Conservation (phyloP, 1,140 invertebrate genomes). For the Hylaeus anthracinus region DNA sequence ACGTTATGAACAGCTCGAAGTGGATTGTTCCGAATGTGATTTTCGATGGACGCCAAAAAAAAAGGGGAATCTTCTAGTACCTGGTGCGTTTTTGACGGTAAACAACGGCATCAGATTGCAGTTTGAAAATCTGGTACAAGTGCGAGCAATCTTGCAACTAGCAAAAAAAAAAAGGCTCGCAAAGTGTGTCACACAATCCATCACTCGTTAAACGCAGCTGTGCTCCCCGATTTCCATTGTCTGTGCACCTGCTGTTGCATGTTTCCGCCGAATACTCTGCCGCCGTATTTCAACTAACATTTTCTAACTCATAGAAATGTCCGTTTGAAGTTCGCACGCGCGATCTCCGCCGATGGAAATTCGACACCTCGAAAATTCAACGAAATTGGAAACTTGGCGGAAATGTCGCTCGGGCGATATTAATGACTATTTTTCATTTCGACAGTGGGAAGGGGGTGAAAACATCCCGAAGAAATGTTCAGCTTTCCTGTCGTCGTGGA, state of each 20-base stretch:
- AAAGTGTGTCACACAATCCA: slow-evolving; percentile 49
- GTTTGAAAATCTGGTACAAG: slow-evolving; percentile 49
- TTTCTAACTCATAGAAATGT: slow-evolving; percentile 18
- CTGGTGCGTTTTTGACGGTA: background rate
- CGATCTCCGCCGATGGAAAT: too few relatives aligned
- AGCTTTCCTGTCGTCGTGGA: too few relatives aligned
- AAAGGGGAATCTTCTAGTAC: background rate
- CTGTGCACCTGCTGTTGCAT: slow-evolving; percentile 46
- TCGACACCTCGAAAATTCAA: too few relatives aligned
- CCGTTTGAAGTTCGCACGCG: background rate
- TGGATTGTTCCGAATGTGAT: background rate
- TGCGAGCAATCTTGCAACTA: slow-evolving; percentile 42
- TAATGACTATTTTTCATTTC: too few relatives aligned
- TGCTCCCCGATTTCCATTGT: slow-evolving; percentile 57
- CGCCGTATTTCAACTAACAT: slow-evolving; percentile 2
- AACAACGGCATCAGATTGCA: slow-evolving; percentile 10
- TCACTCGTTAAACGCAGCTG: slow-evolving; percentile 61
- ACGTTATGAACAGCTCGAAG: too few relatives aligned
- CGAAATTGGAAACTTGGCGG: too few relatives aligned
- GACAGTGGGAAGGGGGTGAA: too few relatives aligned
- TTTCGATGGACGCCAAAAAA: background rate
- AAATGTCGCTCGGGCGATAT: too few relatives aligned
- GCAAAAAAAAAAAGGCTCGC: slow-evolving; percentile 18
- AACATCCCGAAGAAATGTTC: too few relatives aligned
- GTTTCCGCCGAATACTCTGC: slow-evolving; percentile 39